Conservation (phyloP, 2,113 vertebrate genomes). For the Anhinga anhinga region DNA sequence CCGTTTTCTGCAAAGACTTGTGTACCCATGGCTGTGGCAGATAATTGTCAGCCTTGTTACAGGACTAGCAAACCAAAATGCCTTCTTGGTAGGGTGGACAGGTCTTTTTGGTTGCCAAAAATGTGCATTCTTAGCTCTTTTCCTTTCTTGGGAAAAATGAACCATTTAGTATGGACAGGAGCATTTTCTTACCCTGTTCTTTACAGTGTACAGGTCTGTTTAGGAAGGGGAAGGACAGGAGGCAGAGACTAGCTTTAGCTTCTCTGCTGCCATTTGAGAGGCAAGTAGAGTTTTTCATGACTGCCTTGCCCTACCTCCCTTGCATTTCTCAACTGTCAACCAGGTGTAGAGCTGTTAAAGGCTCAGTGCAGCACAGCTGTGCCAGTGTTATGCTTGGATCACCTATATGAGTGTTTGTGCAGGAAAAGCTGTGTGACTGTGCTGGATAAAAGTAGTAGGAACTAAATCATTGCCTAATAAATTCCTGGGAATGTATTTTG, state of each 20-base stretch:
- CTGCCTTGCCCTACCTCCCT: not conserved
- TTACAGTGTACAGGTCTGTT: not conserved
- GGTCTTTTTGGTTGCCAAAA: not conserved
- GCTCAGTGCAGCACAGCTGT: not conserved
- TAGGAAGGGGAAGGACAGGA: not conserved
- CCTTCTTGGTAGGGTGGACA: not conserved
- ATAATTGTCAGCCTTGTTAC: not conserved
- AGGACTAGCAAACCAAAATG: not conserved
- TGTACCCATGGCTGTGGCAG: not conserved
- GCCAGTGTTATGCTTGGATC: not conserved
- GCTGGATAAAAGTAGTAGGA: not conserved
- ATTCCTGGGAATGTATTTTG: not conserved
- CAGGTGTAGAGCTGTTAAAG: not conserved
- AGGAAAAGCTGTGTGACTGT: not conserved
- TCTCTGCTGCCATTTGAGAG: not conserved
- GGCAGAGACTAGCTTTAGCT: not conserved
- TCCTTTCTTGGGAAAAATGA: not conserved
- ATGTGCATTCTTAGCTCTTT: not conserved
- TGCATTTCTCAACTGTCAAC: not conserved
- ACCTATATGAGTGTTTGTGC: not conserved
- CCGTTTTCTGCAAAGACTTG: not conserved
- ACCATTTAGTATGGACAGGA: not conserved
- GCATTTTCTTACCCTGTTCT: not conserved
- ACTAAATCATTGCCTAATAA: not conserved
- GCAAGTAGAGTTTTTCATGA: not conserved